Conservation (phyloP, 2,113 vertebrate genomes). For the Prolemur simus region DNA sequence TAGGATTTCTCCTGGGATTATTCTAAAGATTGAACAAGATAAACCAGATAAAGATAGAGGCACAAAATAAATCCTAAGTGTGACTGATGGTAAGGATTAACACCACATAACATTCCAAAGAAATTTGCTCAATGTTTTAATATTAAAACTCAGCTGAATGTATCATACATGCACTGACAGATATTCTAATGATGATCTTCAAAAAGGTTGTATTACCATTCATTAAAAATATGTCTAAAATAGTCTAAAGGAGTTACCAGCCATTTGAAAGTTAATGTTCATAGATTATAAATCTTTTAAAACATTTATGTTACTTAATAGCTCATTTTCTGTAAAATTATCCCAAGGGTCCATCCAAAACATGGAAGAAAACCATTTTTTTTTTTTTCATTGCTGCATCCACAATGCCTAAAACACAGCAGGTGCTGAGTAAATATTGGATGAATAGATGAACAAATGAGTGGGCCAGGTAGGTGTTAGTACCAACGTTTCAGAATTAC, state of each 20-base stretch:
- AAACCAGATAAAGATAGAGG: neutral
- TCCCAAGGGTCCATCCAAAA: neutral
- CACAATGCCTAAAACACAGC: neutral
- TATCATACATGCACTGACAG: neutral
- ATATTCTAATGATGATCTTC: neutral
- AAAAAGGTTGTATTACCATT: neutral
- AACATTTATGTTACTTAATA: neutral
- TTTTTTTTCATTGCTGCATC: neutral
- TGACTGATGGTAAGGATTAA: neutral
- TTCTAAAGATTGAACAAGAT: constrained; percentile 22
- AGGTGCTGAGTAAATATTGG: neutral
- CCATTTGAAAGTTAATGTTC: constrained; percentile 24
- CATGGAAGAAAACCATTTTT: neutral
- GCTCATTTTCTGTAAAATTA: neutral
- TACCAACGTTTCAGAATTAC: neutral
- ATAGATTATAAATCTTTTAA: neutral
- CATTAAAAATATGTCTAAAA: constrained; percentile 1
- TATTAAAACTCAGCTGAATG: constrained; percentile 25
- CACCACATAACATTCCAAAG: neutral
- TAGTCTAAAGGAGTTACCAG: neutral
- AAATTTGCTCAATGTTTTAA: neutral
- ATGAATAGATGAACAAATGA: neutral
- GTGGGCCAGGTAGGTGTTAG: neutral
- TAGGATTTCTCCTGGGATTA: neutral
- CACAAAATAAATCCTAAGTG: neutral